Base-by-base conservation (phyloP, 2,797 vertebrate species). In the Todus mexicanus region DNA sequence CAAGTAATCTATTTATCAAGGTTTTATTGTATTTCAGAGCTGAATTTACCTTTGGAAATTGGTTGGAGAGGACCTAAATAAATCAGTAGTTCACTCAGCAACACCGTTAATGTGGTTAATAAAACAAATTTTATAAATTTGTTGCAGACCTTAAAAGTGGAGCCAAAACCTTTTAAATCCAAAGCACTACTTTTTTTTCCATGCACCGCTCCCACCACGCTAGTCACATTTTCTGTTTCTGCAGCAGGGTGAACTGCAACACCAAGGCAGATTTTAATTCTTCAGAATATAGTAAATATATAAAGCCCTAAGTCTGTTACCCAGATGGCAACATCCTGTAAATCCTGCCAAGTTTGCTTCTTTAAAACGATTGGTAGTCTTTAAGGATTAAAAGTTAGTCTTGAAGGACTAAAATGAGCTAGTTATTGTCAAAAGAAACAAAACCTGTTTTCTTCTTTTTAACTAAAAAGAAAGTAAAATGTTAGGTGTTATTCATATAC, bases 81-180 rank as follows among this genome's bases (percentile, higher is more conserved):
- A 95, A 87, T 78, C 92, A 96, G 26, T 80, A 53, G 70, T 47
- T 87, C 87, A 84, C 66, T 95, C 74, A 85, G 43, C 93, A 89
- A 22, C 69, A 57, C 56, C 56, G 13, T 88, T 90, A 93, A 90
- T 70, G 37, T 78, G 53, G 33, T 74, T 89, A 94, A 92, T 94
- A 89, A 97, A 96, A 45, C 11, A 91, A 59, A 76, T 85, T 86
- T 84, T 90, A 89, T 89, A 54, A 65, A 90, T 95, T 94, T 93
- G 70, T 81, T 31, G 0, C 33, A 79, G 78, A 35, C 17, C 66
- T 95, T 78, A 61, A 93, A 95, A 94, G 31, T n/a, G 11, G 12
- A 90, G 60, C 82, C 85, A 84, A 71, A 94, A 43, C 26, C 26
- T 89, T 91, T 88, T 79, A 84, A 72, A 91, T 73, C 20, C 80